phyloP scores from a whole-genome alignment of 2,113 vertebrate genomes.

The Ailurus styani region DNA sequence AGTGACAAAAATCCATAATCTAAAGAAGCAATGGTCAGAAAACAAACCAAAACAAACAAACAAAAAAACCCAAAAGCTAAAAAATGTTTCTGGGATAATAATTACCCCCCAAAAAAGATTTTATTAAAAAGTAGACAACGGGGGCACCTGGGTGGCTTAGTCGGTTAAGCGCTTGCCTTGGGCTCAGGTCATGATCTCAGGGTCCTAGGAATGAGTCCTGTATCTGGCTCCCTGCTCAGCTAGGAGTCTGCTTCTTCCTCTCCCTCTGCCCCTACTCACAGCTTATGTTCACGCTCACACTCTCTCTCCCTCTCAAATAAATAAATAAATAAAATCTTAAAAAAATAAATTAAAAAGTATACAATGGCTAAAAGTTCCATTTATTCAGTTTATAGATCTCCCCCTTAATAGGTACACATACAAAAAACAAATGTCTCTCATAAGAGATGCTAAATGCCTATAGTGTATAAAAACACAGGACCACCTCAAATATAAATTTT shows the following conservation, averaged over 20 bases:
- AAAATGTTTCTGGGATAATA: neutral
- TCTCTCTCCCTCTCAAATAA: neutral
- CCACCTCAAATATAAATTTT: neutral
- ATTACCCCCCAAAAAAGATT: neutral
- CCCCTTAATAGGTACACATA: neutral
- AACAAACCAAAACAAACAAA: neutral
- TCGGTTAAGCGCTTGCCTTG: neutral
- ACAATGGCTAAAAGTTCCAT: neutral
- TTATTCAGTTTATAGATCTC: neutral
- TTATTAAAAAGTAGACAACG: neutral
- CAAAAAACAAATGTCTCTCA: neutral
- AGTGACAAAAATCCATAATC: neutral
- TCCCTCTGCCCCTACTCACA: neutral
- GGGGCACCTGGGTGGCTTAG: neutral
- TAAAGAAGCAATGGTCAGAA: neutral
- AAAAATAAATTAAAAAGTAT: neutral
- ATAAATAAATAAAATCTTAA: neutral
- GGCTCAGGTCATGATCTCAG: neutral
- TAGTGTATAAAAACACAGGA: neutral
- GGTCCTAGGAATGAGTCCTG: neutral
- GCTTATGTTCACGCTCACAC: neutral
- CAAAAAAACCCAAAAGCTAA: neutral
- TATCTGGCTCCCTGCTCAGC: neutral
- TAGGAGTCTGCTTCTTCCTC: neutral
- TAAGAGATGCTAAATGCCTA: neutral